Base-by-base conservation (phyloP, 1,140 invertebrate genomes). In the Ladona fulva region DNA sequence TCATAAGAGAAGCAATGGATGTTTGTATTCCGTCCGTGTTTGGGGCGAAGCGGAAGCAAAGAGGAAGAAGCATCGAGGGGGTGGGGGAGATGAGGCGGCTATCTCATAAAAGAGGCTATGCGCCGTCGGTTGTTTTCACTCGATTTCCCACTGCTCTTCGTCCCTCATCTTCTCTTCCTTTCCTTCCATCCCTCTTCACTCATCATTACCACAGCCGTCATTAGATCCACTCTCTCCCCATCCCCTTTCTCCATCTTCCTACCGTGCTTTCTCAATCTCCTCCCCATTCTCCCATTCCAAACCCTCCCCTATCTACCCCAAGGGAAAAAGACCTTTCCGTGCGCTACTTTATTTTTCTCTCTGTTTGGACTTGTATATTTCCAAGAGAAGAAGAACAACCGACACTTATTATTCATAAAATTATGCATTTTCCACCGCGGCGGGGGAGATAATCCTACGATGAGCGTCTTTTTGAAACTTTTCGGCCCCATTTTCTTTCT, bases 371-470 rank as follows among this genome's bases (percentile, higher is more conserved):
- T 66, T 66, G n/a, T 22, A 16, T 19, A 19, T 66, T 6, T 66
- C 52, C n/a, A 1, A 1, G 52, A 12, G 52, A 22, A 66, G n/a
- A 66, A 66, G 3, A 66, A 66, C 52, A 66, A 66, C 52, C 52
- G 52, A 66, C 52, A 22, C 52, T 66, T 66, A 66, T 16, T 66
- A 66, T 66, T 66, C 52, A 66, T 37, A 66, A 66, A 66, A 66
- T 66, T 66, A 66, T 66, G n/a, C 52, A 12, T 66, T 66, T 66
- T 12, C n/a, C 16, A 6, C 52, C 52, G n/a, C 52, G 3, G 52
- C 14, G 52, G 52, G 44, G 52, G 12, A 66, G 52, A 66, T 37
- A 66, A 66, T 66, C n/a, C 52, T 5, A 66, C 3, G 8, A 37
- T 3, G 12, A 66, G 52, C 16, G 52, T 66, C 52, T 22, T 66